phyloP scores from a whole-genome alignment of 1,140 invertebrate genomes.

The Eurosta solidaginis region DNA sequence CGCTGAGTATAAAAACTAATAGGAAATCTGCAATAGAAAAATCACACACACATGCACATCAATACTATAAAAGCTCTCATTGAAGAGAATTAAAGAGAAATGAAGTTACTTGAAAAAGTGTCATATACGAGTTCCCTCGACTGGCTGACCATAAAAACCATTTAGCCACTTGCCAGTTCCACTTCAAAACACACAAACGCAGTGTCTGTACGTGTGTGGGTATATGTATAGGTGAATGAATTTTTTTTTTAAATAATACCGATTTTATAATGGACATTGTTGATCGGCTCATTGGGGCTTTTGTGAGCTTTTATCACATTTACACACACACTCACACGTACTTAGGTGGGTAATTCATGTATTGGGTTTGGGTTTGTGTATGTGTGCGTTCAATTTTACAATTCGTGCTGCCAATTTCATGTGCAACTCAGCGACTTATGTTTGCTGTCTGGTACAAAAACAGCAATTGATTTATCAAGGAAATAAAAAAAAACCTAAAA shows the following conservation, averaged over 20 bases:
- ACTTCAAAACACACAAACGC: not conserved
- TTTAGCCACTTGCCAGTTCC: conserved; percentile 21
- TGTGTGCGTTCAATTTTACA: not conserved
- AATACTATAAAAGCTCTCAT: no score
- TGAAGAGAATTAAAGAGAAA: no score
- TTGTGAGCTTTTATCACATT: not conserved
- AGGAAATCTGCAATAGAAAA: no score
- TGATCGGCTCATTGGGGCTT: no score
- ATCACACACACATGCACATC: no score
- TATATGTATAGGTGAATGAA: no score
- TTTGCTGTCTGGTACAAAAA: conserved; percentile 18
- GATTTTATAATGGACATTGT: no score
- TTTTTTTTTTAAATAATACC: no score
- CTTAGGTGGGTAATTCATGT: not conserved
- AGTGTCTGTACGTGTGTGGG: no score
- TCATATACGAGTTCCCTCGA: not conserved
- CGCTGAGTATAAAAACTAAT: no score
- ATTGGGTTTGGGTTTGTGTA: not conserved
- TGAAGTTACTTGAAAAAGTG: not conserved
- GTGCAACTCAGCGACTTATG: not conserved
- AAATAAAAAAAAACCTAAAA: not conserved
- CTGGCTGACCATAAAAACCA: conserved; percentile 19
- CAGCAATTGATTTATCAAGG: not conserved
- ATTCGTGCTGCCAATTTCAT: not conserved
- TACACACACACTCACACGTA: not conserved